Percentiles rank a stretch among this genome's conserved stretches.
These are phyloP conservation scores for Uropsilus gracilis DNA, from an alignment of 2,113 vertebrate genomes.

Conservation along the genomic window DNA sequence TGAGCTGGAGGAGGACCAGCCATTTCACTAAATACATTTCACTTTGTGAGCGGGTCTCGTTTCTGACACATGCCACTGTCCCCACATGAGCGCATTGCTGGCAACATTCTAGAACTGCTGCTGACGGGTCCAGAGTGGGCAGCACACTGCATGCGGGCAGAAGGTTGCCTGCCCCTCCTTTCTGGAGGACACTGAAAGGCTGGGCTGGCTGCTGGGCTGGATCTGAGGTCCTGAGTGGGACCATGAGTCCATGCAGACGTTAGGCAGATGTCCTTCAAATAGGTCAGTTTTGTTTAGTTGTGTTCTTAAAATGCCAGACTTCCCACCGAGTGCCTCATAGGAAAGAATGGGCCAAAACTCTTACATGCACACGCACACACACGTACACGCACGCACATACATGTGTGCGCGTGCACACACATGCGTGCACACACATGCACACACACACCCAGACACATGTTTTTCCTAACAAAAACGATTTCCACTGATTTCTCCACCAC, in stretches of 20 bases:
- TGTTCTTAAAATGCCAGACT: neutral
- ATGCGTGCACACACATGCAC: neutral
- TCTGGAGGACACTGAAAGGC: neutral
- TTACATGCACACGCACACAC: no score
- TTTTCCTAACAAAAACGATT: neutral
- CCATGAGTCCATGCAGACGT: neutral
- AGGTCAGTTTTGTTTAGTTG: neutral
- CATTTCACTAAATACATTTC: neutral
- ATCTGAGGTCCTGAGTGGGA: neutral
- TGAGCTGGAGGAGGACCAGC: neutral
- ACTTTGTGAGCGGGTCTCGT: neutral
- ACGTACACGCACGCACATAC: neutral
- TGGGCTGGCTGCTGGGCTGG: neutral
- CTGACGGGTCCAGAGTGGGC: neutral
- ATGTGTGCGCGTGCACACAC: no score
- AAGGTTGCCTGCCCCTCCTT: neutral
- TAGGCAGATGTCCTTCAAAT: neutral
- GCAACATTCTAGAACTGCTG: neutral
- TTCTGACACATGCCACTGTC: neutral
- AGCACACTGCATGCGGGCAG: neutral
- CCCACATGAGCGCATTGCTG: neutral
- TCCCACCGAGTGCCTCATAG: neutral
- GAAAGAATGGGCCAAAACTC: neutral
- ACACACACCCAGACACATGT: no score
- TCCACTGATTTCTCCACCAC: neutral